phyloP scores from a whole-genome alignment of 2,888 invertebrate species.

The Acrobeloides nanus region DNA sequence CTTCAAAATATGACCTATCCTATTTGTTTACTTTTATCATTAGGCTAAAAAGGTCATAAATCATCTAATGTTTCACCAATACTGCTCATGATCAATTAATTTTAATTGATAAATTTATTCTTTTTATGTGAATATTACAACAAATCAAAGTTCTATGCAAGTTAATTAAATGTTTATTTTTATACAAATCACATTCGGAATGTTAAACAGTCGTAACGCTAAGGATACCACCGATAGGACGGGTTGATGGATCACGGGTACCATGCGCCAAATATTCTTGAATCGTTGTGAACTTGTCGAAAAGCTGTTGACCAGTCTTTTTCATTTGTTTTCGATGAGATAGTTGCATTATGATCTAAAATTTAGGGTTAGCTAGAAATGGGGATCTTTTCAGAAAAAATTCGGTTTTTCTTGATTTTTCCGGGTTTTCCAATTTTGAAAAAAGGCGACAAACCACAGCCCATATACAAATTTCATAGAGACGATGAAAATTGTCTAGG shows the following conservation, averaged over 20 bases:
- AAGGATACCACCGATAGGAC: slow-evolving; percentile 26
- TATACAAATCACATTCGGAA: neutral
- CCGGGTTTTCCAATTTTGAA: neutral
- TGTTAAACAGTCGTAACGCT: slow-evolving; percentile 29
- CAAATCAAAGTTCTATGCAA: too few relatives aligned
- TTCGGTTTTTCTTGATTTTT: neutral
- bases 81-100: too few relatives aligned
- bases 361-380: slow-evolving; percentile 4
- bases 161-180: neutral
- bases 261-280: slow-evolving; percentile 63
- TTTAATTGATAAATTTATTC: too few relatives aligned
- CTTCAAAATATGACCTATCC: too few relatives aligned
- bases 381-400: neutral
- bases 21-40: too few relatives aligned
- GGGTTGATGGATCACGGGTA: slow-evolving; percentile 47
- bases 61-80: too few relatives aligned
- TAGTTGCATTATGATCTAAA: slow-evolving; percentile 56
- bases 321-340: slow-evolving; percentile 58
- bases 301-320: slow-evolving; percentile 56
- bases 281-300: slow-evolving; percentile 62
- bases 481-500: neutral
- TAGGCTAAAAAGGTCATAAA: too few relatives aligned
- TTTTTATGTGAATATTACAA: too few relatives aligned
- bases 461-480: too few relatives aligned
- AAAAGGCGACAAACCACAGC: neutral